Evolutionary conservation across 2,888 invertebrate species (phyloP), one percentile per base, ranked within the genome.

Genomic region (Seira sanloemensis): DNA sequence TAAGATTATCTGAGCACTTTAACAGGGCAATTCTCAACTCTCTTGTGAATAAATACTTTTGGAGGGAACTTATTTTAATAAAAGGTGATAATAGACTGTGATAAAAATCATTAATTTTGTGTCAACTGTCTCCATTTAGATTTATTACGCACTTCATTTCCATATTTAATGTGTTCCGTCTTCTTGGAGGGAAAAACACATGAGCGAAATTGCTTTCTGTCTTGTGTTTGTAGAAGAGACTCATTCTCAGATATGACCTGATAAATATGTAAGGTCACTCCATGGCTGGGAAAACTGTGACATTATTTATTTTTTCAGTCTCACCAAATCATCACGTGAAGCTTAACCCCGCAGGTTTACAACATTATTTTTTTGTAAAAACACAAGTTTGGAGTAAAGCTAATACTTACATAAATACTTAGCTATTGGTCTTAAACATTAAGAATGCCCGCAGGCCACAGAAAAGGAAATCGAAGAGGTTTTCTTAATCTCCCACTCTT

Each of bases 281-380:
- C 58, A n/a, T 58, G 58, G 58, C 9, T 58, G 58, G 58, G 58
- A 58, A 58, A 58, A 58, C 58, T 58, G 9, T 58, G 58, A 58
- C 58, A 58, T 58, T 58, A 58, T 58, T 58, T 18, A 9, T 58
- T 12, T 58, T n/a, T 18, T n/a, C n/a, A 16, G 18, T 58, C 18
- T n/a, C 58, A 58, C n/a, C 58, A 4, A 9, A 58, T 58, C 58
- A 58, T 58, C 58, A 58, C 58, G 58, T 58, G 58, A 58, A 58
- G 7, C 58, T 37, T n/a, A n/a, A n/a, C n/a, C n/a, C n/a, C n/a
- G n/a, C n/a, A n/a, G n/a, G n/a, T n/a, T n/a, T n/a, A n/a, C n/a
- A n/a, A n/a, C n/a, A n/a, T n/a, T n/a, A n/a, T n/a, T n/a, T n/a
- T n/a, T n/a, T n/a, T n/a, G n/a, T n/a, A n/a, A 37, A 37, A 37